These are phyloP conservation scores for Pionites leucogaster DNA, from an alignment of 2,113 vertebrate species.

Conservation along the genomic window DNA sequence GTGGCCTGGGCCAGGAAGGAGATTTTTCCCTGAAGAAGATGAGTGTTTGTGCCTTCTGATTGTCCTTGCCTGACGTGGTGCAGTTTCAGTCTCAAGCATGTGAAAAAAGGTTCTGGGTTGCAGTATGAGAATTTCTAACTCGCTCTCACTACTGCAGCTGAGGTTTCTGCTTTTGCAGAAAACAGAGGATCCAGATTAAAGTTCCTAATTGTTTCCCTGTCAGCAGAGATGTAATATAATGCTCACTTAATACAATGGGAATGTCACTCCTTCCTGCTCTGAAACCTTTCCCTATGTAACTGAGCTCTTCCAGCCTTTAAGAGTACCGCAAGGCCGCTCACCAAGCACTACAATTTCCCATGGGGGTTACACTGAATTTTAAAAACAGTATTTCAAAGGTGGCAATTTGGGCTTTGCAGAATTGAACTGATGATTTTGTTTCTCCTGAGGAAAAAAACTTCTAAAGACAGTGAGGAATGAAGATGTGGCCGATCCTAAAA, in stretches of 20 bases:
- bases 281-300: neutral
- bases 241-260: neutral
- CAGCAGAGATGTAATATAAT: neutral
- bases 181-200: neutral
- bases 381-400: neutral
- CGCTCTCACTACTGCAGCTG: neutral
- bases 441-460: neutral
- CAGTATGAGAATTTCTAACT: neutral
- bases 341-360: neutral
- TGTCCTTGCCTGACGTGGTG: neutral
- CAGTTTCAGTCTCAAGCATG: neutral
- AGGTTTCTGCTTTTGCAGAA: neutral
- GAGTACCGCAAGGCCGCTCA: neutral
- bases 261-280: neutral
- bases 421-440: neutral
- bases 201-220: neutral
- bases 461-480: neutral
- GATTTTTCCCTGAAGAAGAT: neutral
- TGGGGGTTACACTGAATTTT: neutral
- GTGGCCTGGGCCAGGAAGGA: neutral
- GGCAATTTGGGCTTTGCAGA: neutral
- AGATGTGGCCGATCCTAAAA: neutral
- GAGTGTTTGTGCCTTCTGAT: neutral
- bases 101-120: neutral
- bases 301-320: neutral